Base-by-base conservation (phyloP, 2,888 invertebrate species). In the Hanleya hanleyi region DNA sequence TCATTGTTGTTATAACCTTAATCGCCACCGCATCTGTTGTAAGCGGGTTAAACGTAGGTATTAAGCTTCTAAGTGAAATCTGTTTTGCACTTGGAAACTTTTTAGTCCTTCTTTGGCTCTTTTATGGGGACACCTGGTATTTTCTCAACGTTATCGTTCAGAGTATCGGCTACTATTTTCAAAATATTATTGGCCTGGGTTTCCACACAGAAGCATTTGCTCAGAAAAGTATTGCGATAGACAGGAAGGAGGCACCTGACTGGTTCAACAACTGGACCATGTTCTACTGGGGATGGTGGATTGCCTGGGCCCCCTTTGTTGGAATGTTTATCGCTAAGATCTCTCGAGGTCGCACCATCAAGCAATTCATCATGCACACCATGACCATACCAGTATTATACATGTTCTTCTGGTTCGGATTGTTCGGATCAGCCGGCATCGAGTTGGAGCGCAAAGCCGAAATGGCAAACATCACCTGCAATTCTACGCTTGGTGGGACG, bases 181-280 rank as follows among this genome's bases (percentile, higher is more conserved):
- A n/a, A n/a, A 41, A 41, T 41, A n/a, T 41, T 15, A n/a, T n/a
- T n/a, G n/a, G n/a, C n/a, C n/a, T n/a, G n/a, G n/a, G n/a, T n/a
- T n/a, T n/a, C n/a, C n/a, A n/a, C n/a, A n/a, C n/a, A n/a, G n/a
- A n/a, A n/a, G n/a, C n/a, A n/a, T 41, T 41, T n/a, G 12, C 12
- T 15, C 12, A 15, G 47, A 15, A 12, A 41, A n/a, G 12, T 41
- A 41, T 15, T 15, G n/a, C n/a, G 12, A 15, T 41, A 41, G 68
- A 69, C 33, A n/a, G 12, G 12, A 22, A 71, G 37, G 74, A 76
- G 66, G n/a, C 32, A 15, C 67, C 41, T 26, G 33, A n/a, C 18
- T 73, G 74, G 74, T 38, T 69, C 49, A 47, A 67, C 49, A 32
- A 38, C 47, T 73, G 74, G 74, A 73, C 74, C 18, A n/a, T n/a